These are phyloP conservation scores for Neodontobutis hainanensis DNA, from an alignment of 2,113 vertebrate species.

Conservation along the genomic window DNA sequence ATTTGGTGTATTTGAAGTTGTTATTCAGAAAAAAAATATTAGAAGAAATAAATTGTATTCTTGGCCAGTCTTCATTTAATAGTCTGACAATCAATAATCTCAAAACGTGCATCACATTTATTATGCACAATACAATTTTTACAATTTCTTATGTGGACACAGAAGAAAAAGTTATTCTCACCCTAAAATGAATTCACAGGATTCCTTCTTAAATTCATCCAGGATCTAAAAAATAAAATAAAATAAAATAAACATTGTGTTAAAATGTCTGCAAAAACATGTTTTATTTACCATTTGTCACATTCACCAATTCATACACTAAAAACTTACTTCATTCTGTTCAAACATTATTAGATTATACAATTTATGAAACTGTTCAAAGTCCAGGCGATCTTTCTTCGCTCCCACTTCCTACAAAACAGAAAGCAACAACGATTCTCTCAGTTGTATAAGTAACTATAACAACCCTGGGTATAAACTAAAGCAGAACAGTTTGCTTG, in stretches of 20 bases:
- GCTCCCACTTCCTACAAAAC: constrained; percentile 85
- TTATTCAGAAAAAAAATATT: no score
- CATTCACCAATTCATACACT: neutral
- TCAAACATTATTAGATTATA: constrained; percentile 98
- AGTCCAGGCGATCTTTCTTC: constrained; percentile 90
- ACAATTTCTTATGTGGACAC: neutral
- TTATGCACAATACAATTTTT: no score
- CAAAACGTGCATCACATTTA: no score
- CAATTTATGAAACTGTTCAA: constrained; percentile 95
- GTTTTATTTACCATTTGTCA: no score
- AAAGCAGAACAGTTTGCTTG: neutral
- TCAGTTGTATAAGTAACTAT: neutral
- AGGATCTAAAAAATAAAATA: constrained; percentile 82
- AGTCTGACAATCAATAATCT: no score
- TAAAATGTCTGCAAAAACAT: neutral
- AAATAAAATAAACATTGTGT: neutral
- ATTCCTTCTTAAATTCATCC: constrained; percentile 94
- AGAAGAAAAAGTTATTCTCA: constrained; percentile 64
- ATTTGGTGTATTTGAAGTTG: no score
- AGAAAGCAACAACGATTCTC: neutral
- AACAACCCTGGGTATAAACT: no score
- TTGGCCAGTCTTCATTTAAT: no score
- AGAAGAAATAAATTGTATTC: no score
- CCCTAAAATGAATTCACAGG: constrained; percentile 93
- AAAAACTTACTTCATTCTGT: constrained; percentile 87